Evolutionary conservation across 2,113 vertebrate genomes (phyloP).

Genomic region (Piaya cayana): DNA sequence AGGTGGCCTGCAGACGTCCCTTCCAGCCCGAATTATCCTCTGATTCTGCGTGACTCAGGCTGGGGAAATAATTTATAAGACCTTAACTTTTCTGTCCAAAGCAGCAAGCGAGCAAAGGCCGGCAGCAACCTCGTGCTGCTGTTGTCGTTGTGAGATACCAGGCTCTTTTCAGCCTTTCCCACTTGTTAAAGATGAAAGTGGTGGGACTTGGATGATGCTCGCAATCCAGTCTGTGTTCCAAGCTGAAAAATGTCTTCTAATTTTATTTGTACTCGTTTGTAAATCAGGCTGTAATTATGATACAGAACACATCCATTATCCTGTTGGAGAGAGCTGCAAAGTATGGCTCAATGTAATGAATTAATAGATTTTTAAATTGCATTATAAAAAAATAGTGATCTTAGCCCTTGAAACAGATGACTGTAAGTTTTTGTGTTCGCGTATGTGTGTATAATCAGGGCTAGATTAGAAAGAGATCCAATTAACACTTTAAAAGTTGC

Average conservation of each 20-base stretch:
- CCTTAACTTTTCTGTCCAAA: neutral
- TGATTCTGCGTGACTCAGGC: neutral
- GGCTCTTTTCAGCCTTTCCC: constrained; percentile 11
- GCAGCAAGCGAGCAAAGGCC: neutral
- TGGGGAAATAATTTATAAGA: neutral
- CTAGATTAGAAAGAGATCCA: constrained; percentile 65
- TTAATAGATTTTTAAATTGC: constrained; percentile 72
- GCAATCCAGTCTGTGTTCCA: constrained; percentile 61
- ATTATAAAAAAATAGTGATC: constrained; percentile 69
- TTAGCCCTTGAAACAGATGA: constrained; percentile 71
- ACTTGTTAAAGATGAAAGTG: constrained; percentile 1
- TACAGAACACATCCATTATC: constrained; percentile 66
- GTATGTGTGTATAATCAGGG: constrained; percentile 42
- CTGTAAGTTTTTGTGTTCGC: constrained; percentile 60
- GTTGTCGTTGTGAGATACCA: neutral
- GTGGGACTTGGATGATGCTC: constrained; percentile 61
- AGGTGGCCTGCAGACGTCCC: neutral
- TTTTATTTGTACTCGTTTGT: constrained; percentile 71
- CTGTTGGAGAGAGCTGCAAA: constrained; percentile 67
- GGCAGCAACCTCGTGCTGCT: neutral
- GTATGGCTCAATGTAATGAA: constrained; percentile 68
- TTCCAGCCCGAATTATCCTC: neutral
- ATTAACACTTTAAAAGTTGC: constrained; percentile 64
- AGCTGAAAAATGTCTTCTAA: constrained; percentile 69
- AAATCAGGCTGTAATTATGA: constrained; percentile 68